Evolutionary conservation across 2,113 vertebrate species (phyloP).

Genomic region (Gila orcuttii): DNA sequence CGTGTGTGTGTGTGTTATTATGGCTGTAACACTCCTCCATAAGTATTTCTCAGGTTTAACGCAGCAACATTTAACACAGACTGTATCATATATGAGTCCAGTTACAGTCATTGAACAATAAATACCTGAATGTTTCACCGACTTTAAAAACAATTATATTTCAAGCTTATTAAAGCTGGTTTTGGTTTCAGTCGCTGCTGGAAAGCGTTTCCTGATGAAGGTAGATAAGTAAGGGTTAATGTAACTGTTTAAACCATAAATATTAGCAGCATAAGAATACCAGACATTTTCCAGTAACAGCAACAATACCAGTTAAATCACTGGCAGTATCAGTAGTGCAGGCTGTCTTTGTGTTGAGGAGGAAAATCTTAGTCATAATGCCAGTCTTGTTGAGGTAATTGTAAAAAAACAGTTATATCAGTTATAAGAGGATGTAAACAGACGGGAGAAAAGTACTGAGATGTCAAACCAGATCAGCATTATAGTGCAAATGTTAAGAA

Average conservation of each 20-base stretch:
- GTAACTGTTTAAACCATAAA: background rate
- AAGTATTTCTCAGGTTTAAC: background rate
- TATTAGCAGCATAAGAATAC: background rate
- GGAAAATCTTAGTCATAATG: background rate
- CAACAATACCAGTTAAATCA: too few species aligned
- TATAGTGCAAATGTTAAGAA: background rate
- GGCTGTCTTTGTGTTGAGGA: too few species aligned
- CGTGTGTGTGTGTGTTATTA: background rate
- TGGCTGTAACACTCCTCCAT: background rate
- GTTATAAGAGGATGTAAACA: background rate
- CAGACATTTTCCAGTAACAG: too few species aligned
- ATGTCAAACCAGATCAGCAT: background rate
- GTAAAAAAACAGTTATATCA: background rate
- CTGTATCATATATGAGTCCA: background rate
- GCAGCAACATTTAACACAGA: background rate
- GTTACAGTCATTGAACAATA: background rate
- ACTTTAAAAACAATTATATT: background rate
- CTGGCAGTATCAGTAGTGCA: too few species aligned
- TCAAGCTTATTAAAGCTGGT: background rate
- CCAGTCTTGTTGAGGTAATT: too few species aligned
- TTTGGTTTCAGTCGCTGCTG: background rate
- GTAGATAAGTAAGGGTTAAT: too few species aligned
- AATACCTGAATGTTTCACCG: background rate
- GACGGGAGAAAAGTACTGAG: background rate
- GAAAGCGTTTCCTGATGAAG: background rate